Base-by-base conservation (phyloP, 2,113 vertebrate species). In the Peromyscus maniculatus region DNA sequence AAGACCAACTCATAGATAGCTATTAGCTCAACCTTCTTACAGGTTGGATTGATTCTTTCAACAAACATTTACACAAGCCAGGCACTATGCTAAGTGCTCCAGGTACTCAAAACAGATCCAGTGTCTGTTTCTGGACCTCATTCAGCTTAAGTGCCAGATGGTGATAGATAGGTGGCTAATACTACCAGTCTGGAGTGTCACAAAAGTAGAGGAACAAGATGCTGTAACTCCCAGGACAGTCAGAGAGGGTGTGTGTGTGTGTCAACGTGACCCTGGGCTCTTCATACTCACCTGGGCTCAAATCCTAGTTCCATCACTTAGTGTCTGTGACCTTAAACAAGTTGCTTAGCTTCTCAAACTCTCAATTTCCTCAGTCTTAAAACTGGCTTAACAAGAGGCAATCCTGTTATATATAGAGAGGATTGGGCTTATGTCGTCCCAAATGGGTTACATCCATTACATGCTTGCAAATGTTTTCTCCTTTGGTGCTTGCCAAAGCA, bases 261-360 rank as follows among this genome's bases (percentile, higher is more conserved):
- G 55, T 82, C 69, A 64, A 0, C 4, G 4, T 55, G 36, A 67
- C 24, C 77, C 83, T 88, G 49, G 67, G 33, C 33, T 39, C 19
- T 55, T 91, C 0, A 17, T 77, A 88, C 16, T 46, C 43, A 7
- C 62, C 49, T 16, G 24, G 33, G 33, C 64, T 89, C 88, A 72
- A 69, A 75, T 89, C 64, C 26, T 24, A 87, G 22, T 15, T 90
- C 84, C 72, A 86, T 39, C 26, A 22, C 3, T 16, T 67, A 74
- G 39, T 46, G 72, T 57, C 49, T 87, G 78, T 94, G 90, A 95
- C 74, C 46, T 82, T 69, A 89, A 67, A 66, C 46, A 75, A 83
- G 59, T 69, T 43, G 87, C 33, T 82, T 69, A 67, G 49, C 59
- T 22, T 95, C 72, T 62, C 49, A 84, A 80, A 90, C 10, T 49